A percentile compares a stretch with the other conserved stretches of the same genome.
Conservation (phyloP, 2,888 invertebrate species). For the Stomorhina lunata region DNA sequence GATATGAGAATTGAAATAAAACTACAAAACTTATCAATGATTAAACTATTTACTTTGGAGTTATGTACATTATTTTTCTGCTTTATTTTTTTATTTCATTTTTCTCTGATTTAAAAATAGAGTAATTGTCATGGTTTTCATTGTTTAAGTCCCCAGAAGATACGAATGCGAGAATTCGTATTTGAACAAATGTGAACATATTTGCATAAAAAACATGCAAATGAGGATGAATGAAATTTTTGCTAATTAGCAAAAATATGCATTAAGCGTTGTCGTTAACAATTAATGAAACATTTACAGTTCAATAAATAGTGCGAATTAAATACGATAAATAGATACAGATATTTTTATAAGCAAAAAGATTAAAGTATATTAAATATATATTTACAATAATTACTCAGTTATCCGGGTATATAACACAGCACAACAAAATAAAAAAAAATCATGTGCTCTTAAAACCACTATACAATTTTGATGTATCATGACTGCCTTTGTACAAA, state of each 20-base stretch:
- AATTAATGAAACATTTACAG: constrained; percentile 3
- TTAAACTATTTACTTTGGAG: constrained; percentile 31
- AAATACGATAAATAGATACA: constrained; percentile 7
- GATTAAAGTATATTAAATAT: neutral
- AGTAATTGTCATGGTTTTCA: constrained; percentile 32
- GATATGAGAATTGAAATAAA: neutral
- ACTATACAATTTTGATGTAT: too few species aligned
- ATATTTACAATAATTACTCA: neutral
- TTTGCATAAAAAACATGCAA: constrained; percentile 22
- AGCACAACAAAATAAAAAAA: too few species aligned
- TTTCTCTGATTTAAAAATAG: constrained; percentile 6
- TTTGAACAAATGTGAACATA: neutral
- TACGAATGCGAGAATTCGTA: neutral
- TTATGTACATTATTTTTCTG: too few species aligned
- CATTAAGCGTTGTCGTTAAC: constrained; percentile 30
- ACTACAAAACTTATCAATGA: constrained; percentile 11
- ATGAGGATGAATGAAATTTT: constrained; percentile 49
- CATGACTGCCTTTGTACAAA: too few species aligned
- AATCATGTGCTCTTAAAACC: too few species aligned
- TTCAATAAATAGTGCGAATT: neutral
- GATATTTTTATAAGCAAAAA: neutral
- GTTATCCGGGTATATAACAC: neutral
- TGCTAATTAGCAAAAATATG: constrained; percentile 53
- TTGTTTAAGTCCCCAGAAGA: constrained; percentile 31
- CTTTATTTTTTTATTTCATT: neutral